Evolutionary conservation across 2,888 invertebrate genomes (phyloP), one percentile per base, ranked within the genome.

Genomic region (Blastobasis adustella): DNA sequence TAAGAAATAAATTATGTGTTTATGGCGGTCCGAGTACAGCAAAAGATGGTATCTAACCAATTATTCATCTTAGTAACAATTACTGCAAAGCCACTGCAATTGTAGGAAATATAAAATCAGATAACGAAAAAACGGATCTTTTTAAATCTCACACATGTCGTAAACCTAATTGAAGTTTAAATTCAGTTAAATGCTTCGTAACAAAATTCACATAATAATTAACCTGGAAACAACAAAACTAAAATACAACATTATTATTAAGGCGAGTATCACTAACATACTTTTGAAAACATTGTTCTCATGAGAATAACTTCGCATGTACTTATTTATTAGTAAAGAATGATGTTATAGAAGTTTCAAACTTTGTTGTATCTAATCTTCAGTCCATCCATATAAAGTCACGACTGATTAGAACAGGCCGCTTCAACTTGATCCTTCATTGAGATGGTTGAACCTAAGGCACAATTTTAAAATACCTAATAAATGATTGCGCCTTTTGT

Each of bases 401-500:
- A n/a, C n/a, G n/a, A n/a, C n/a, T 43, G 43, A 23, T 23, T 23
- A 23, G 3, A 23, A 23, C 1, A 23, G 23, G 23, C 1, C 3
- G 3, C 23, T 23, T 23, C 3, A 23, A 1, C 3, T 23, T 23
- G 23, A 23, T 3, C 23, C 23, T 23, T 23, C 23, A 23, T 23
- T 23, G 23, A 23, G 23, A 23, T 23, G 23, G 23, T 23, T 23
- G 23, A 23, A 23, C 23, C 57, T 63, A 60, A 59, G 63, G 57
- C 51, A 49, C 54, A 57, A 60, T 59, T 67, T 64, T 62, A 60
- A 60, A 58, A 59, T 44, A 51, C 58, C 38, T 62, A 58, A 69
- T 70, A 71, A 67, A 70, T 72, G 68, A 68, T 69, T 63, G 60
- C 55, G 51, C 58, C 61, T 64, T 63, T 64, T 65, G 58, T 59